Evolutionary conservation across 2,797 vertebrate species (phyloP).

Genomic region (Acrossocheilus wenchowensis): DNA sequence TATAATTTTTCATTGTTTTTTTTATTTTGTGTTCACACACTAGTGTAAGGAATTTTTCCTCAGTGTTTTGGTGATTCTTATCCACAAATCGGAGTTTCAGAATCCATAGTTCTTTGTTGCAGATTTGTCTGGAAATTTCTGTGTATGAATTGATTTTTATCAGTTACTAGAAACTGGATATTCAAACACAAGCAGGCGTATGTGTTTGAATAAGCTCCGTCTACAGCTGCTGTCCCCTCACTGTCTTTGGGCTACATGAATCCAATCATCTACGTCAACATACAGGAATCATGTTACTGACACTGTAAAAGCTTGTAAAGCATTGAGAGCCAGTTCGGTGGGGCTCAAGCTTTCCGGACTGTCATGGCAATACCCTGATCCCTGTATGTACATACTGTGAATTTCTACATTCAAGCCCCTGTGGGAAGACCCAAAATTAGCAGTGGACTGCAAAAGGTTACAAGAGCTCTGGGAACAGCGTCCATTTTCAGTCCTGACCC

Average conservation of each 20-base stretch:
- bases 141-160: constrained; percentile 18
- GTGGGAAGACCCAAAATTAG: constrained; percentile 80
- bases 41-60: not conserved
- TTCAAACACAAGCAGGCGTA: constrained; percentile 8
- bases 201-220: constrained; percentile 47
- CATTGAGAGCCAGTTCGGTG: constrained; percentile 47
- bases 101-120: not conserved
- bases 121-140: not conserved
- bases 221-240: constrained; percentile 28
- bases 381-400: constrained; percentile 60
- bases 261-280: constrained; percentile 31
- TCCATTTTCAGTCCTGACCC: constrained; percentile 72
- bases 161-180: not conserved
- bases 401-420: constrained; percentile 68
- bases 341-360: constrained; percentile 44
- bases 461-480: constrained; percentile 70
- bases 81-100: not conserved
- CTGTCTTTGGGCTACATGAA: constrained; percentile 27
- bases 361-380: constrained; percentile 51
- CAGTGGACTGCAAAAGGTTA: constrained; percentile 75
- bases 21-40: not conserved
- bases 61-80: constrained; percentile 1
- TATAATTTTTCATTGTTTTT: not conserved
- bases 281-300: constrained; percentile 41
- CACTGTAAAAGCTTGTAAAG: constrained; percentile 40